These are phyloP conservation scores for Xylota sylvarum DNA, from an alignment of 2,888 invertebrate species.

Conservation along the genomic window DNA sequence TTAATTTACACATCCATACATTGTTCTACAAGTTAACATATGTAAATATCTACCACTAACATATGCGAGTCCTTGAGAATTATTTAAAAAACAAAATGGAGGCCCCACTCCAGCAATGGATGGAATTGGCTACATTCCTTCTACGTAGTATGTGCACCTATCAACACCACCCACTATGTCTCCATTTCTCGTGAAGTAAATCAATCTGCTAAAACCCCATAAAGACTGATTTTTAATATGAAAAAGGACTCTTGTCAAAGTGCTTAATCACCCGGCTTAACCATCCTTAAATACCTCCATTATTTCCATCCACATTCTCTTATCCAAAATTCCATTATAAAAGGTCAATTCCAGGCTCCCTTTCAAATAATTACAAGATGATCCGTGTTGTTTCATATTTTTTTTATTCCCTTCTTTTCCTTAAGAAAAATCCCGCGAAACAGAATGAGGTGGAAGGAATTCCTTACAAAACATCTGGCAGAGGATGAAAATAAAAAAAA, in stretches of 20 bases:
- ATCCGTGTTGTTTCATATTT: slow-evolving; percentile 60
- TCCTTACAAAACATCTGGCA: slow-evolving; percentile 53
- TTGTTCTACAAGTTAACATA: too few relatives aligned
- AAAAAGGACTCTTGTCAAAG: slow-evolving; percentile 16
- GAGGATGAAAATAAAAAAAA: slow-evolving; percentile 12
- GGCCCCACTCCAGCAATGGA: too few relatives aligned
- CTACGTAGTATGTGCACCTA: too few relatives aligned
- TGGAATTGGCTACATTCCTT: too few relatives aligned
- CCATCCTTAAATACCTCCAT: slow-evolving; percentile 7
- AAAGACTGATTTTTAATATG: too few relatives aligned
- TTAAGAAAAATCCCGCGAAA: slow-evolving; percentile 32
- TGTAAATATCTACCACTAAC: too few relatives aligned
- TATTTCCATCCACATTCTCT: background rate
- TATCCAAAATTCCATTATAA: slow-evolving; percentile 33
- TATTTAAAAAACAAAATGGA: too few relatives aligned
- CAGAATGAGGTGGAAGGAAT: slow-evolving; percentile 16
- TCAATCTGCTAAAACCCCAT: too few relatives aligned
- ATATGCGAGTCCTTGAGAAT: too few relatives aligned
- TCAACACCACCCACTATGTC: too few relatives aligned
- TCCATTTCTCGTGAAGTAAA: too few relatives aligned
- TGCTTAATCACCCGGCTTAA: slow-evolving; percentile 19
- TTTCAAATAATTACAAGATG: slow-evolving; percentile 59
- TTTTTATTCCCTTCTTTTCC: background rate
- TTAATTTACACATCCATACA: too few relatives aligned
- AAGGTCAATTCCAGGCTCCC: slow-evolving; percentile 41